A percentile compares a stretch with the other conserved stretches of the same genome.
phyloP scores from a whole-genome alignment of 2,797 vertebrate genomes.

The Scolopax bukidnonensis region DNA sequence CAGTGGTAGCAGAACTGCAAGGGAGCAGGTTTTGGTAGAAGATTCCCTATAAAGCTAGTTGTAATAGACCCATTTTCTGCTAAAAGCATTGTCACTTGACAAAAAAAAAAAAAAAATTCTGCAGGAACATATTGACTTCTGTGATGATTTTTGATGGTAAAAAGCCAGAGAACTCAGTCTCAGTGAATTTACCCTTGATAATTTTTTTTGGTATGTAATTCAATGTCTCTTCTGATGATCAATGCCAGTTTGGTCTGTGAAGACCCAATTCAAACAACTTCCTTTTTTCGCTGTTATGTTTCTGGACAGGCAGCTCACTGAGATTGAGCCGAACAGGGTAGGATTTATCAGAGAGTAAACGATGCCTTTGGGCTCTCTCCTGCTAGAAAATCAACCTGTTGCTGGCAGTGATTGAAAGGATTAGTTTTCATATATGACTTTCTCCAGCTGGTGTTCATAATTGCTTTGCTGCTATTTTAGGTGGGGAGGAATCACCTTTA shows the following conservation, averaged over 20 bases:
- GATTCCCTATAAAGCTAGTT: background rate
- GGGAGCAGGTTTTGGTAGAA: background rate
- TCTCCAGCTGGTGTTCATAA: slow-evolving; percentile 10
- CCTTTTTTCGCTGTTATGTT: background rate
- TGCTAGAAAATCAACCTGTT: background rate
- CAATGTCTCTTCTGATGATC: background rate
- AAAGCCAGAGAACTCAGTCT: background rate
- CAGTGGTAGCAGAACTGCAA: background rate
- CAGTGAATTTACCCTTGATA: background rate
- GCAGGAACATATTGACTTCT: background rate
- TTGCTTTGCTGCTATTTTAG: slow-evolving; percentile 17
- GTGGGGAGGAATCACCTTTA: background rate
- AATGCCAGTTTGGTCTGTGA: background rate
- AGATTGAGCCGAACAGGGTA: background rate
- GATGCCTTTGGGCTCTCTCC: background rate
- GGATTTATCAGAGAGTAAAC: background rate
- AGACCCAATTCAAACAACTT: background rate
- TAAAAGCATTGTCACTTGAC: background rate
- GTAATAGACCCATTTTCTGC: background rate
- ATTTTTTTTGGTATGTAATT: background rate
- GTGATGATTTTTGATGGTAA: background rate
- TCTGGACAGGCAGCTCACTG: background rate
- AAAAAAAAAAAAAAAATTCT: background rate
- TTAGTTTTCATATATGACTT: background rate
- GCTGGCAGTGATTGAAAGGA: background rate